These are phyloP conservation scores for Poeciliopsis gracilis DNA, from an alignment of 2,797 vertebrate species.

Conservation along the genomic window DNA sequence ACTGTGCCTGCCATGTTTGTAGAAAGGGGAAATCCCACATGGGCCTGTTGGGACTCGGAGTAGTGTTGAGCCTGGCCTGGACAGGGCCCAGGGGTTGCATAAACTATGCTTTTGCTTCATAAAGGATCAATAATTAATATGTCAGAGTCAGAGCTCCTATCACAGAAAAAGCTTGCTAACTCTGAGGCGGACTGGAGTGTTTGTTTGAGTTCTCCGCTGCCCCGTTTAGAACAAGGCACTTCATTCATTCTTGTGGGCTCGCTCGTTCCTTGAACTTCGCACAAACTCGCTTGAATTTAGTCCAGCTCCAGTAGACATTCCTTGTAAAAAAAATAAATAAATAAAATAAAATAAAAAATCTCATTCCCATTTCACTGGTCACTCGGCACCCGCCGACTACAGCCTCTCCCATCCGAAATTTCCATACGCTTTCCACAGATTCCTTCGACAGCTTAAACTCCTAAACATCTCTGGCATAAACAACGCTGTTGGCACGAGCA, in stretches of 20 bases:
- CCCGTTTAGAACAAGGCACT: constrained; percentile 58
- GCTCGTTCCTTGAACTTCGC: constrained; percentile 42
- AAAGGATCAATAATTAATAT: constrained; percentile 79
- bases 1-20: constrained; percentile 34
- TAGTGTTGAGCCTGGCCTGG: constrained; percentile 36
- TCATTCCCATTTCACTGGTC: constrained; percentile 43
- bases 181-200: constrained; percentile 48
- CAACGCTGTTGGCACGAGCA: constrained; percentile 61
- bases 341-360: background rate
- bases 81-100: constrained; percentile 69
- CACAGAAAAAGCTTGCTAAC: constrained; percentile 59
- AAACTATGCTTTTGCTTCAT: constrained; percentile 68
- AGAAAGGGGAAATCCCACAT: constrained; percentile 43
- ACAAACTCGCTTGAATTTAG: constrained; percentile 31
- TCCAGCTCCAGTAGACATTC: constrained; percentile 26
- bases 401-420: constrained; percentile 30
- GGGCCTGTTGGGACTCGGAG: constrained; percentile 57
- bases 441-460: constrained; percentile 55
- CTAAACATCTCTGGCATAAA: constrained; percentile 63
- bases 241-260: constrained; percentile 43
- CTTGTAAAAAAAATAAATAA: constrained; percentile 18
- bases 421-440: constrained; percentile 50
- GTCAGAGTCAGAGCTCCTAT: constrained; percentile 67
- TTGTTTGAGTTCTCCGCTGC: constrained; percentile 56
- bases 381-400: constrained; percentile 46